Evolutionary conservation across 2,888 invertebrate genomes (phyloP), one percentile per base, ranked within the genome.

Genomic region (Cephus pygmeus): DNA sequence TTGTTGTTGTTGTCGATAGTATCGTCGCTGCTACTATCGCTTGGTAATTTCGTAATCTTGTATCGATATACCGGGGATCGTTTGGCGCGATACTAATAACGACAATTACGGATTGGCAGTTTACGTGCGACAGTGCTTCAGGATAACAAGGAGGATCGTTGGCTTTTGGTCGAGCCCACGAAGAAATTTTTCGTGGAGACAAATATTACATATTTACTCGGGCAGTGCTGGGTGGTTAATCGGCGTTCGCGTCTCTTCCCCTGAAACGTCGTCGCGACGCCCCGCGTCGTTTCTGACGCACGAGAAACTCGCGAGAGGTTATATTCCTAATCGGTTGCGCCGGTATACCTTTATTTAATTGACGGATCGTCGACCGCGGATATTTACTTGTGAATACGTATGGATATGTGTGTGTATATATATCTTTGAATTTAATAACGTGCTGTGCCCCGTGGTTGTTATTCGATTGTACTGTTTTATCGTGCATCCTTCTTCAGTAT

Each of bases 201-300:
- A 15, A 40, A 40, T 35, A 35, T 35, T 35, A 35, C 12, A 40
- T 40, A 40, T 15, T 15, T 40, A 40, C 1, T 15, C 87, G 84
- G 79, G 79, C 89, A 90, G 86, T 87, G 84, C 85, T 85, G 12
- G 35, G 35, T 86, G 83, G 83, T 82, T 80, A 83, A 76, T 75
- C 81, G 78, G 79, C 81, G 74, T 73, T 80, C 77, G 81, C 82
- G 81, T 82, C 83, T n/a, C 81, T 1, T 1, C 34, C 1, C 82
- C 83, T 81, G 56, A 69, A 71, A 75, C 71, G 36, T 40, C 40
- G 69, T 35, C 69, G 73, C 12, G 34, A 30, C 74, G 40, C 15
- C 40, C 15, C 40, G 69, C 69, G 69, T 69, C 69, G 69, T 33
- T 30, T 30, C 15, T 69, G 30, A 69, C 69, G 69, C 69, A 69